These are phyloP conservation scores for Trogon surrucura DNA, from an alignment of 2,113 vertebrate species.

Conservation along the genomic window DNA sequence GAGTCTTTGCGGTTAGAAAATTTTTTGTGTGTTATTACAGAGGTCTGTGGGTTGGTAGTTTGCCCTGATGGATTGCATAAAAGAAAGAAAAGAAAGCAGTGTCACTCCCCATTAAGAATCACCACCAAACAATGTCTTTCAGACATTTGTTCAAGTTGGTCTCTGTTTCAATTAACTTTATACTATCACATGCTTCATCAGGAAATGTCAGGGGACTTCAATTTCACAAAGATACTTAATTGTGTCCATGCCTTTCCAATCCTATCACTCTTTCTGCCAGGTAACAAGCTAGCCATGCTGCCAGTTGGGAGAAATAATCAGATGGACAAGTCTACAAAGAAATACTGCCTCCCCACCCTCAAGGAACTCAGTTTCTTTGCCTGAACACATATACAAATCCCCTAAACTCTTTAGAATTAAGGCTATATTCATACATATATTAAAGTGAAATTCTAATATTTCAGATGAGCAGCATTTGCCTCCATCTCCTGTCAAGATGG, in stretches of 20 bases:
- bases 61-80: neutral
- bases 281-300: neutral
- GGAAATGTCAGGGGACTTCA: neutral
- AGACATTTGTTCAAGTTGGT: neutral
- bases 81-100: neutral
- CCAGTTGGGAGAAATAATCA: neutral
- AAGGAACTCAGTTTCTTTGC: neutral
- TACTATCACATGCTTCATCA: neutral
- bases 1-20: neutral
- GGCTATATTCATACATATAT: neutral
- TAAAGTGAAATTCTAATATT: neutral
- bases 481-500: neutral
- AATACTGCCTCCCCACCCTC: neutral
- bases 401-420: neutral
- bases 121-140: neutral
- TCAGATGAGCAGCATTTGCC: neutral
- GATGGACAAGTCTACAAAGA: neutral
- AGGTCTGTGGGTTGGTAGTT: neutral
- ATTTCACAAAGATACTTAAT: neutral
- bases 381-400: neutral
- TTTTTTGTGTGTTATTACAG: neutral
- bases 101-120: neutral
- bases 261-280: neutral
- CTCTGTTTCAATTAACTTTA: neutral
- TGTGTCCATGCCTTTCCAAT: neutral